Conservation (phyloP, 2,113 vertebrate genomes). For the Aix galericulata region DNA sequence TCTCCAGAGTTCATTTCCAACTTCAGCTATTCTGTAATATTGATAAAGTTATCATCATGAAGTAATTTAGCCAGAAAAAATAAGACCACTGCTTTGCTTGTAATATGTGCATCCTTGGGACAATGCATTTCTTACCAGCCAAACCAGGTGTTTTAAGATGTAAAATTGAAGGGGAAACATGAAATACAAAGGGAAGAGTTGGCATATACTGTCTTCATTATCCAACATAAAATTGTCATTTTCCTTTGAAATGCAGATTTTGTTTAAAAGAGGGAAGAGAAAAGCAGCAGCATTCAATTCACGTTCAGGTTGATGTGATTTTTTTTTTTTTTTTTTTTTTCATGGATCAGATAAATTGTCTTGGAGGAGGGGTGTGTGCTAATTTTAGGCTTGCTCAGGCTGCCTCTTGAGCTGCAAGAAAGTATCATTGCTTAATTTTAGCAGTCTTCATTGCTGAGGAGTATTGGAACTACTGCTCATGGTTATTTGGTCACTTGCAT, state of each 20-base stretch:
- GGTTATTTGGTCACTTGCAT: not conserved
- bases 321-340: not conserved
- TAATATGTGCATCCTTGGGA: not conserved
- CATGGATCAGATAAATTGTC: not conserved
- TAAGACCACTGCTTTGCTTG: not conserved
- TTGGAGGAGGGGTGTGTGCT: not conserved
- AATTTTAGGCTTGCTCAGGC: not conserved
- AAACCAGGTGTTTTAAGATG: not conserved
- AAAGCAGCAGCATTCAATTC: not conserved
- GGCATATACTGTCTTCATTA: constrained; percentile 29
- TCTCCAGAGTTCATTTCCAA: not conserved
- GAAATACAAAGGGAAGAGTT: not conserved
- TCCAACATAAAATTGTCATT: not conserved
- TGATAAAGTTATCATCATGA: not conserved
- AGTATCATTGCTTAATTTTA: not conserved
- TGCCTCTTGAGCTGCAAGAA: not conserved
- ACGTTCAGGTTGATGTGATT: not conserved
- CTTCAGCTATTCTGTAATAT: not conserved
- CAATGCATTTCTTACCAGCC: not conserved
- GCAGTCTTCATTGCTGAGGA: not conserved
- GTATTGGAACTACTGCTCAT: not conserved
- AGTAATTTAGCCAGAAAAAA: not conserved
- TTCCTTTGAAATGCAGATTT: constrained; percentile 65
- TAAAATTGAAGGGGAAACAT: not conserved
- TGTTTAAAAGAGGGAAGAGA: not conserved